These are phyloP conservation scores for Lutjanus campechanus DNA, from an alignment of 2,797 vertebrate species.

Conservation along the genomic window DNA sequence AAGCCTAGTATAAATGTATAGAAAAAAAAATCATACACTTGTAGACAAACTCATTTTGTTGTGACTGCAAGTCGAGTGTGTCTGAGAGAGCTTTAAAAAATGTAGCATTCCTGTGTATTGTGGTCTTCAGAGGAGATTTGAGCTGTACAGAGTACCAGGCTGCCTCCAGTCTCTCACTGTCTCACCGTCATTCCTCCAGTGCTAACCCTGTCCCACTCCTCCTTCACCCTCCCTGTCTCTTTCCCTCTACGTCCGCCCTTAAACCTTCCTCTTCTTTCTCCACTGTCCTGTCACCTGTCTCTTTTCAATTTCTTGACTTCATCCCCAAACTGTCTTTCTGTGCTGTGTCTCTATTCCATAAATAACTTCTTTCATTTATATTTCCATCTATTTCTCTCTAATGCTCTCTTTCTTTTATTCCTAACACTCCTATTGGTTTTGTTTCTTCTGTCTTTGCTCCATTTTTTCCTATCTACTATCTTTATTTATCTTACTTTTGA, in stretches of 20 bases:
- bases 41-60: not conserved
- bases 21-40: not conserved
- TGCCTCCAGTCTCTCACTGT: constrained; percentile 50
- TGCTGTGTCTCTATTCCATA: not conserved
- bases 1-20: not conserved
- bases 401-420: not conserved
- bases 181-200: constrained; percentile 52
- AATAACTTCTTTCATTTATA: not conserved
- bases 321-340: not conserved
- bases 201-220: constrained; percentile 51
- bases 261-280: constrained; percentile 6
- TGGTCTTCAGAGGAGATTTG: not conserved
- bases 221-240: constrained; percentile 34
- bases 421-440: not conserved
- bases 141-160: constrained; percentile 1
- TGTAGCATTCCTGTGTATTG: not conserved
- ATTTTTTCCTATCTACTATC: not conserved
- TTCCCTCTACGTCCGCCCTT: not conserved
- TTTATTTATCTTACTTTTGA: not conserved
- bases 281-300: not conserved
- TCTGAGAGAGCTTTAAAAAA: not conserved
- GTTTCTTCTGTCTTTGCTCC: not conserved
- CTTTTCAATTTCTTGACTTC: constrained; percentile 10
- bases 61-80: not conserved
- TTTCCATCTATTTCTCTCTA: not conserved